Evolutionary conservation across 2,797 vertebrate species (phyloP).

Genomic region (Acropternis orthonyx): DNA sequence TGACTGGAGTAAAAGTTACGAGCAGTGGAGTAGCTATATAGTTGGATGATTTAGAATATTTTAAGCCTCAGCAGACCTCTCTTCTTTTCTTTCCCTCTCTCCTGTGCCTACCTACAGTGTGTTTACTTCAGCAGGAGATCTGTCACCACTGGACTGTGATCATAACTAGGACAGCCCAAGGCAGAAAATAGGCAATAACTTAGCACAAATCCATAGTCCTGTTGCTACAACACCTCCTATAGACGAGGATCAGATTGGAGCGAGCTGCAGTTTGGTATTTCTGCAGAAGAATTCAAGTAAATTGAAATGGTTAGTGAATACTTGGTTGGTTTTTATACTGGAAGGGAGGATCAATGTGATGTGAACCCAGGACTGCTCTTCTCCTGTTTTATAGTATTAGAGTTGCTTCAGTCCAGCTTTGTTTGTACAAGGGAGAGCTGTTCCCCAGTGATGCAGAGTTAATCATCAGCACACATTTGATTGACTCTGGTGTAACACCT

Average conservation of each 20-base stretch:
- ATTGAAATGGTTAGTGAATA: neutral
- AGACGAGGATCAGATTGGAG: neutral
- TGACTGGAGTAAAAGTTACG: conserved; percentile 42
- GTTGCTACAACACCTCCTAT: neutral
- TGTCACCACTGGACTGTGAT: neutral
- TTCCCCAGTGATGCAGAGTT: neutral
- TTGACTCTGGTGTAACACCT: neutral
- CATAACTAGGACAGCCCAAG: neutral
- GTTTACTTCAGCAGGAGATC: conserved; percentile 10
- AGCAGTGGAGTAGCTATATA: neutral
- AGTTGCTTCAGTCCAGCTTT: neutral
- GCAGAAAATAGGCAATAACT: conserved; percentile 19
- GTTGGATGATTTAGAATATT: conserved; percentile 45
- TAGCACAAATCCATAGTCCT: neutral
- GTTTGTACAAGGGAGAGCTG: neutral
- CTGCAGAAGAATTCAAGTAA: neutral
- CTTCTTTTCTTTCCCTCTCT: neutral
- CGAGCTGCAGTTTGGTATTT: neutral
- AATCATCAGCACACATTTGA: neutral
- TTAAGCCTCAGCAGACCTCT: conserved; percentile 15
- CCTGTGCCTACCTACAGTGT: neutral
- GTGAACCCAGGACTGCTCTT: neutral
- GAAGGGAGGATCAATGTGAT: neutral
- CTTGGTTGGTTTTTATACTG: neutral
- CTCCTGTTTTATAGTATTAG: neutral